A percentile compares a stretch with the other conserved stretches of the same genome.
These are phyloP conservation scores for Muscicapa striata DNA, from an alignment of 2,797 vertebrate species.

Conservation along the genomic window DNA sequence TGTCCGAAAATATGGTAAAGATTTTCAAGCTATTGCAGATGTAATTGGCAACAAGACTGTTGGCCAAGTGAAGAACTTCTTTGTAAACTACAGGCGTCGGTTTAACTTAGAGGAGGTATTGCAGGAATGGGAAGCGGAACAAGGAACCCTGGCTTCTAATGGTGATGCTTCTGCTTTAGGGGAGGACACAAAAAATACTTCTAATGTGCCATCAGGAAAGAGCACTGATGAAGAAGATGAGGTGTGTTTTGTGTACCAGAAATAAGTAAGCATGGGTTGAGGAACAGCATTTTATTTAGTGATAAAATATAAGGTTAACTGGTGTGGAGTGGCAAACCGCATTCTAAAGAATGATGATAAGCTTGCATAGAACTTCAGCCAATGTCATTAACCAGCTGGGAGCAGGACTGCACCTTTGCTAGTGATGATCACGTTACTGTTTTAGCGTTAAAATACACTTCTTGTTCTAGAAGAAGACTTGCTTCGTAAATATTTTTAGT, in stretches of 20 bases:
- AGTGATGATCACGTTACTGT: slow-evolving; percentile 57
- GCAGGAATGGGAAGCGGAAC: slow-evolving; percentile 99
- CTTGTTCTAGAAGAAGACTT: slow-evolving; percentile 73
- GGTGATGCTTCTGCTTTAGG: slow-evolving; percentile 90
- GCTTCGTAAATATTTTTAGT: slow-evolving; percentile 68
- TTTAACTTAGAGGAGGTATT: slow-evolving; percentile 99
- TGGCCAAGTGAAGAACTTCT: slow-evolving; percentile 99
- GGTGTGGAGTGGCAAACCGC: slow-evolving; percentile 70
- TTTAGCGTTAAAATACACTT: slow-evolving; percentile 63
- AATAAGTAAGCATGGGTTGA: slow-evolving; percentile 78
- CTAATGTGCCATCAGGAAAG: slow-evolving; percentile 92
- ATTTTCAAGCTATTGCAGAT: slow-evolving; percentile 99
- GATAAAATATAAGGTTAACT: slow-evolving; percentile 74
- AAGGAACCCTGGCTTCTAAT: slow-evolving; percentile 91
- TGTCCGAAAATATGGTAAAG: slow-evolving; percentile 97
- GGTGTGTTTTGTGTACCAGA: slow-evolving; percentile 86
- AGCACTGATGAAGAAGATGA: slow-evolving; percentile 96
- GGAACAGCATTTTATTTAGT: slow-evolving; percentile 74
- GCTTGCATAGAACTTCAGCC: slow-evolving; percentile 68
- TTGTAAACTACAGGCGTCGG: slow-evolving; percentile 97
- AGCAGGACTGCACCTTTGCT: slow-evolving; percentile 62
- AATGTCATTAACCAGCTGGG: slow-evolving; percentile 48
- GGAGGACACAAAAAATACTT: slow-evolving; percentile 94
- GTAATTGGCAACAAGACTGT: slow-evolving; percentile 99
- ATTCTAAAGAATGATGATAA: slow-evolving; percentile 73